Conservation (phyloP, 2,797 vertebrate genomes). For the Acipenser transmontanus region DNA sequence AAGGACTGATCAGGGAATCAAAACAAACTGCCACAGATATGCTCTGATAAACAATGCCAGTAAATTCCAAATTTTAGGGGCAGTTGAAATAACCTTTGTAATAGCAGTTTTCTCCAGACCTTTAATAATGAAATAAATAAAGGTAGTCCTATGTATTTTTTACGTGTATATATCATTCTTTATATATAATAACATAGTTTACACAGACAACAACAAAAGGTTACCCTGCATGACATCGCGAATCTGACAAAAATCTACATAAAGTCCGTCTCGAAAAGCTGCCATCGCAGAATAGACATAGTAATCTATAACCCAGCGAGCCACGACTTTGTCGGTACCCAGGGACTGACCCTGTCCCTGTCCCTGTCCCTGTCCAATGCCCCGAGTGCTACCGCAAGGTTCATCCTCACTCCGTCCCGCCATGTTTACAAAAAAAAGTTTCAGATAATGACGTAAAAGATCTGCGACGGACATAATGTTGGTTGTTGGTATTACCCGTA, state of each 20-base stretch:
- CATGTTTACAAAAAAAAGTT: no score
- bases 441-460: no score
- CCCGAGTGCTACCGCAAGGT: not conserved
- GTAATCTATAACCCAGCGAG: conserved; percentile 54
- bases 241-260: conserved; percentile 36
- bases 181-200: no score
- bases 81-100: not conserved
- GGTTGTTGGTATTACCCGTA: no score
- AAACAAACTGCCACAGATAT: no score
- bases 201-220: not conserved
- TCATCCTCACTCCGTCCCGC: no score
- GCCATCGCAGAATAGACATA: conserved; percentile 38
- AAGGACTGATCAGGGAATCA: not conserved
- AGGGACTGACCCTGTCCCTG: not conserved
- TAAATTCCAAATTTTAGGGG: not conserved
- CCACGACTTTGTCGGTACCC: conserved; percentile 35
- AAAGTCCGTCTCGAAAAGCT: conserved; percentile 36
- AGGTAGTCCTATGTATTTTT: no score
- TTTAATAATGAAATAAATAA: not conserved
- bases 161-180: no score
- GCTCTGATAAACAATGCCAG: no score
- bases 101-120: not conserved
- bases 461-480: no score
- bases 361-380: not conserved
- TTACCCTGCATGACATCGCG: conserved; percentile 45